Evolutionary conservation across 2,113 vertebrate species (phyloP), one percentile per base, ranked within the genome.

Genomic region (Theristicus caerulescens): DNA sequence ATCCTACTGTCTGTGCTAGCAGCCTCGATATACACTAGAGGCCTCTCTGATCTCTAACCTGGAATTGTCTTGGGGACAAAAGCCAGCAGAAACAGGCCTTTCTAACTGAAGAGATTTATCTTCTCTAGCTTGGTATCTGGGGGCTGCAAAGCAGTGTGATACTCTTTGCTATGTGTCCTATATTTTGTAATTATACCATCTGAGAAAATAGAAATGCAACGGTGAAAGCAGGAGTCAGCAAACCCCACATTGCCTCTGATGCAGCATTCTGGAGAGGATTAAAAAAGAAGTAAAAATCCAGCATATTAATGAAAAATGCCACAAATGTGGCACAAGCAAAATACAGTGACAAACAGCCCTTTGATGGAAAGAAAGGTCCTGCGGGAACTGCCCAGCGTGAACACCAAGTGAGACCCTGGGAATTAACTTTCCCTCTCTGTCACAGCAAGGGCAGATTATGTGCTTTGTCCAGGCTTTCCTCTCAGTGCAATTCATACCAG

Each of bases 11-110:
- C 17, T 70, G 5, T 44, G n/a, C 44, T 47, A 36, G 25, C 27
- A 88, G 24, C 36, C 34, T 72, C 6, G 0, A 17, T 76, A 82
- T 80, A 29, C 27, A 59, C 17, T 34, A 0, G 1, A 22, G 0
- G 1, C 18, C 18, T 69, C 40, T 89, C 25, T 67, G 32, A 67
- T 58, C 13, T 78, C 47, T n/a, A 36, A 8, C 20, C 25, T 86
- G 17, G 51, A 58, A 69, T 6, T 90, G 31, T 4, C 27, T 59
- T 84, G 11, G 70, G 22, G 14, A 64, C 44, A 72, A 51, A 66
- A 67, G 1, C 0, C 21, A 84, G 22, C 15, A 74, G 61, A 40
- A 91, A 26, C 6, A 54, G 42, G 20, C 6, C 18, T 78, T 69
- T 84, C 55, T 79, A 38, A 24, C 34, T 58, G 34, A 78, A 90